A percentile compares a stretch with the other conserved stretches of the same genome.
Evolutionary conservation across 2,113 vertebrate genomes (phyloP).

Genomic region (Lonchura striata): DNA sequence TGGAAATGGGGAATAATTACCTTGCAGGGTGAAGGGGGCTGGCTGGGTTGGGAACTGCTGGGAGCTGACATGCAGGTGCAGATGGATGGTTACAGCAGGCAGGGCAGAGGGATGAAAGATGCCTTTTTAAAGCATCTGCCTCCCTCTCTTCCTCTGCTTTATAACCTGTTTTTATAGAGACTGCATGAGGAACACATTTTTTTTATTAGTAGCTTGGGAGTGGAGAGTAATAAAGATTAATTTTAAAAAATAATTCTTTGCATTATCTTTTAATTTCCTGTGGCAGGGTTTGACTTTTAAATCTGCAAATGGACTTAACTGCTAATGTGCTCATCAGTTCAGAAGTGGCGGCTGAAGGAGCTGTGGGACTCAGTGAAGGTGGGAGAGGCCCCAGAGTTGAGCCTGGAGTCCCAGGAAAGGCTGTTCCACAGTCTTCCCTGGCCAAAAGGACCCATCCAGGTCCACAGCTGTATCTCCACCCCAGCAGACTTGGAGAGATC

Average conservation of each 20-base stretch:
- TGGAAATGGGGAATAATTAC: neutral
- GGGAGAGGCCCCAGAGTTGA: neutral
- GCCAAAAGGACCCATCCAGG: neutral
- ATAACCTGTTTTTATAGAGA: constrained; percentile 57
- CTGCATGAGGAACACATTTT: constrained; percentile 31
- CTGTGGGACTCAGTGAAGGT: accelerated
- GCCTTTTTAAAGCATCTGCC: constrained; percentile 42
- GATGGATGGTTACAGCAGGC: neutral
- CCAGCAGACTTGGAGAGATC: neutral
- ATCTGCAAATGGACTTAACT: neutral
- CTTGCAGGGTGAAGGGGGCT: neutral
- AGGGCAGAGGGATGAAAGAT: neutral
- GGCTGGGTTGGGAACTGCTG: neutral
- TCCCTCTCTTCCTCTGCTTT: constrained; percentile 46
- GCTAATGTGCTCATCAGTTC: neutral
- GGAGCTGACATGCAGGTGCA: neutral
- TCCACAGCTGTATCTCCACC: neutral
- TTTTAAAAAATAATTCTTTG: constrained; percentile 65
- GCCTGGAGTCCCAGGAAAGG: neutral
- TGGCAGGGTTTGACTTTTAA: constrained; percentile 59
- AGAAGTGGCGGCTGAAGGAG: neutral
- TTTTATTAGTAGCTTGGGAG: constrained; percentile 61
- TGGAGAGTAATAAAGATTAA: constrained; percentile 65
- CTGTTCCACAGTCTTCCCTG: neutral
- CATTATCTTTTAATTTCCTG: constrained; percentile 68